phyloP scores from a whole-genome alignment of 2,113 vertebrate genomes.

The Eclectus roratus region DNA sequence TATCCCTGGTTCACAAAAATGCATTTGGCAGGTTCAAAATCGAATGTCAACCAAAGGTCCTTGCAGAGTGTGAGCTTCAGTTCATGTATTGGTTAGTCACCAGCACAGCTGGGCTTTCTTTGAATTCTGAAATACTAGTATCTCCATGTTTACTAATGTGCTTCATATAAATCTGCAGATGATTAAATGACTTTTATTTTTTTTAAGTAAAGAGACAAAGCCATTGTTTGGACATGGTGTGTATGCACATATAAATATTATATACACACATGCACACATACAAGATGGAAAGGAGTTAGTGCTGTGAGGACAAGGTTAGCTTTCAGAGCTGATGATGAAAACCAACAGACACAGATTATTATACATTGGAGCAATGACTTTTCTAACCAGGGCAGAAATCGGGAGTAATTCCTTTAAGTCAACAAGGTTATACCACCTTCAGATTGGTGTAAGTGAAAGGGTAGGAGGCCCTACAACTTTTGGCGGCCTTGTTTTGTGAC shows the following conservation, averaged over 20 bases:
- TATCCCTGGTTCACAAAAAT: slow-evolving; percentile 81
- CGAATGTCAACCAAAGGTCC: slow-evolving; percentile 85
- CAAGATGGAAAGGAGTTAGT: slow-evolving; percentile 61
- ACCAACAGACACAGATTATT: slow-evolving; percentile 56
- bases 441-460: background rate
- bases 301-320: slow-evolving; percentile 64
- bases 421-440: slow-evolving; percentile 6
- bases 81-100: slow-evolving; percentile 78
- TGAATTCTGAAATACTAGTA: slow-evolving; percentile 74
- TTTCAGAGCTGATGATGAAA: slow-evolving; percentile 71
- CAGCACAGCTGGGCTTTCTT: slow-evolving; percentile 70
- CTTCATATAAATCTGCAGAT: slow-evolving; percentile 68
- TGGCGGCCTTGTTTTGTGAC: slow-evolving; percentile 60
- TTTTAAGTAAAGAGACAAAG: slow-evolving; percentile 60
- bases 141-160: slow-evolving; percentile 72
- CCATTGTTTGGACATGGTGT: slow-evolving; percentile 52
- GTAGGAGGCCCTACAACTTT: slow-evolving; percentile 30
- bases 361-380: slow-evolving; percentile 21
- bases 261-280: slow-evolving; percentile 68
- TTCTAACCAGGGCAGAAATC: slow-evolving; percentile 43
- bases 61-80: slow-evolving; percentile 77
- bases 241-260: slow-evolving; percentile 70
- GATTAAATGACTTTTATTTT: slow-evolving; percentile 57
- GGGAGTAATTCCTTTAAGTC: slow-evolving; percentile 28
- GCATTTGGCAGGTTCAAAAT: slow-evolving; percentile 86